Evolutionary conservation across 2,113 vertebrate species (phyloP).

Genomic region (Empidonax alnorum): DNA sequence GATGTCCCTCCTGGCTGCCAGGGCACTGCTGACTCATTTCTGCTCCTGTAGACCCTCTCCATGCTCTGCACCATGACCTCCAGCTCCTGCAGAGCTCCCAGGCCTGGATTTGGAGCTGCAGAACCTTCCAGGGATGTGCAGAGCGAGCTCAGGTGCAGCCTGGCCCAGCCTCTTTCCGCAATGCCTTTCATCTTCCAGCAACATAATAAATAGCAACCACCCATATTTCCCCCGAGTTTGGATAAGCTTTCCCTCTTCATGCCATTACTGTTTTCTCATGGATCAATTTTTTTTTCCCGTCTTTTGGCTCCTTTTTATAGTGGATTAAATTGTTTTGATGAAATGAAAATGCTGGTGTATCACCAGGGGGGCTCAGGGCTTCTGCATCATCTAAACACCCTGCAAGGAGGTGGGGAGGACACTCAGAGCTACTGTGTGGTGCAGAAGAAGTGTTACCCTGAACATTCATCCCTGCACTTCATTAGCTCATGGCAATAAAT

Average conservation of each 20-base stretch:
- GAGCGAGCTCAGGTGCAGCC: neutral
- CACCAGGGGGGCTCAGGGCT: neutral
- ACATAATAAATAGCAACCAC: neutral
- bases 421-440: neutral
- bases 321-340: neutral
- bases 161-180: neutral
- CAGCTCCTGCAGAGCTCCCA: neutral
- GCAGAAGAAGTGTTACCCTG: neutral
- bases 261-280: neutral
- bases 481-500: constrained; percentile 57
- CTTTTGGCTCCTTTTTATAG: neutral
- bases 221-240: neutral
- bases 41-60: neutral
- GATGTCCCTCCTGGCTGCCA: neutral
- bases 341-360: neutral
- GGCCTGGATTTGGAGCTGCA: neutral
- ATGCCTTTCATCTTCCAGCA: neutral
- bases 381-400: neutral
- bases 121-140: accelerated
- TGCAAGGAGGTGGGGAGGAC: neutral
- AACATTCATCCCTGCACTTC: constrained; percentile 11
- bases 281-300: neutral
- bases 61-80: accelerated
- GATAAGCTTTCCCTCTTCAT: neutral
- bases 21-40: neutral